Evolutionary conservation across 30 jellyfish, hydroid and myxozoan genomes (phyloP), one percentile per base, ranked within the genome.

Genomic region (Cassiopea andromeda): DNA sequence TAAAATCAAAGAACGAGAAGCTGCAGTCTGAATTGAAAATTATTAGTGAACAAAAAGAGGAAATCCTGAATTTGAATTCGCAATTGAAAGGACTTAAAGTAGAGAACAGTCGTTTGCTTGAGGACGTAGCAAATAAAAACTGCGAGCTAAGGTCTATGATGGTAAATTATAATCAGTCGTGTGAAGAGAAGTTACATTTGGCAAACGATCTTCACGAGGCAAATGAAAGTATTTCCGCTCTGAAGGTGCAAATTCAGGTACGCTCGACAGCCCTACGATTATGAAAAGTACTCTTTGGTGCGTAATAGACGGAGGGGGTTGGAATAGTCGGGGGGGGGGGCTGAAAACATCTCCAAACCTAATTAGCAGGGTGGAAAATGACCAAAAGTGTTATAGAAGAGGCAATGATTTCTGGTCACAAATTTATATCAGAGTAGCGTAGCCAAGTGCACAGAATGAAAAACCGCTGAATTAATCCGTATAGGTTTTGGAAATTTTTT

Each of bases 221-320:
- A 60, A 50, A 50, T 10, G 90, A 78, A 18, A 87, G 8, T 68
- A 45, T 64, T 9, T 87, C 94, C 6, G 16, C 70, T 46, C 86
- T 87, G 1, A 90, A 87, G 49, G 13, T 71, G 15, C 82, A 78
- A 58, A 10, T 87, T 8, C 54, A 87, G 90, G 94, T 87, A 27
- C 38, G 38, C 38, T 27, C 38, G 38, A 27, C 38, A 27, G 38
- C 38, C 38, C 38, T 27, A 27, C 38, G 38, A 27, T 27, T 27
- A 27, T 27, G 38, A 27, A 27, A 27, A 27, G 38, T 27, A 27
- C 38, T 27, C 38, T 27, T 27, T 27, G 38, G 38, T 27, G 38
- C 38, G 38, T 27, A 27, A 27, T 27, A 27, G 38, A 27, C 38
- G 38, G 38, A 27, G 38, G 38, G 38, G 38, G 38, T 27, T 27